These are phyloP conservation scores for Polypterus bichir DNA, from an alignment of 2,113 vertebrate genomes.

Conservation along the genomic window DNA sequence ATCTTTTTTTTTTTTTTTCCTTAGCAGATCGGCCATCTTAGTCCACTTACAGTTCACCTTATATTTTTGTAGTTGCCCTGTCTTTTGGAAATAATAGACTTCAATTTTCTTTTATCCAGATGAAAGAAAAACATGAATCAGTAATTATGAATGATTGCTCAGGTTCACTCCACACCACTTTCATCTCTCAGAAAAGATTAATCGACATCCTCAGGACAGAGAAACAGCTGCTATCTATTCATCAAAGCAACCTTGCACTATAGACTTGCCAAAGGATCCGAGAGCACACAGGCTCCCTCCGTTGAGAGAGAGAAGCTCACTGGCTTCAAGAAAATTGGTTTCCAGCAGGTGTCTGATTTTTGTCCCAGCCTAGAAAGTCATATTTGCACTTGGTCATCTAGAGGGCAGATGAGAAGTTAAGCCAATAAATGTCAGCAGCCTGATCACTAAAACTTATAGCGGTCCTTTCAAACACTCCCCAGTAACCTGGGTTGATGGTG, in stretches of 20 bases:
- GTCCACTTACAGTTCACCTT: background rate
- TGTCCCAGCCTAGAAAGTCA: no score
- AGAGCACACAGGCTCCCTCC: background rate
- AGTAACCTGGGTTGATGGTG: no score
- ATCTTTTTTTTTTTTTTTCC: background rate
- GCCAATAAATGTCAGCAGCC: no score
- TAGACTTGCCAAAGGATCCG: background rate
- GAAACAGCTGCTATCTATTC: conserved; percentile 34
- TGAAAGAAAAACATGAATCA: conserved; percentile 20
- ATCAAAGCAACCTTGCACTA: conserved; percentile 22
- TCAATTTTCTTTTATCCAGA: conserved; percentile 9
- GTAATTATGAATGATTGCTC: conserved; percentile 30
- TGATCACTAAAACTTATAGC: no score
- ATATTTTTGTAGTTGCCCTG: background rate
- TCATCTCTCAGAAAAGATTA: conserved; percentile 24
- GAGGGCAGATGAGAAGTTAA: no score
- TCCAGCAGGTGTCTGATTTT: no score
- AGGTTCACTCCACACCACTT: conserved; percentile 22
- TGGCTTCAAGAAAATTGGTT: no score
- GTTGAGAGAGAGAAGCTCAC: background rate
- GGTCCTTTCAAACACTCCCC: no score
- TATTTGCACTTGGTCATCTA: no score
- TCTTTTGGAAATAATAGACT: background rate
- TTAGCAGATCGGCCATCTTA: background rate
- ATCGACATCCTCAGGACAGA: conserved; percentile 22